These are phyloP conservation scores for Sparidentex hasta DNA, from an alignment of 2,797 vertebrate species.

Conservation along the genomic window DNA sequence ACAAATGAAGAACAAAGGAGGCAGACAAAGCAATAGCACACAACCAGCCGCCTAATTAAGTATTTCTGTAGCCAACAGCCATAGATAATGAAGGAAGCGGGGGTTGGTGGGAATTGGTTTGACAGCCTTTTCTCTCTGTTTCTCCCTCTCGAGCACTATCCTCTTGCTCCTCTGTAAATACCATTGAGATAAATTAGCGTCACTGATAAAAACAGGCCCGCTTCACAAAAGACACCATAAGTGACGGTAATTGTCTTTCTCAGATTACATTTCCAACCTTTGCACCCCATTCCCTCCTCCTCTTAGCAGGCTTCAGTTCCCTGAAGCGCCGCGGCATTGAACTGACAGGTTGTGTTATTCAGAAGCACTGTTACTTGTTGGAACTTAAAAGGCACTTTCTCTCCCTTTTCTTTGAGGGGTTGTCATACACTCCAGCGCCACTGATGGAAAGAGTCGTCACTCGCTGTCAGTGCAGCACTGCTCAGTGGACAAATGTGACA, in stretches of 20 bases:
- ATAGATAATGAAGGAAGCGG: constrained; percentile 77
- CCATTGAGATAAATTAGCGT: constrained; percentile 81
- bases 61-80: constrained; percentile 74
- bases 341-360: constrained; percentile 80
- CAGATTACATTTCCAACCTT: constrained; percentile 88
- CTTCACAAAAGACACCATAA: constrained; percentile 80
- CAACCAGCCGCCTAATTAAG: constrained; percentile 75
- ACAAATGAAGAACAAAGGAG: constrained; percentile 65
- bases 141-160: constrained; percentile 35
- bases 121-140: constrained; percentile 66
- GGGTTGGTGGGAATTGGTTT: constrained; percentile 73
- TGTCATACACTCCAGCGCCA: constrained; percentile 58
- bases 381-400: constrained; percentile 55
- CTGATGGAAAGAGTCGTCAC: constrained; percentile 65
- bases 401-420: constrained; percentile 50
- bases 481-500: constrained; percentile 64
- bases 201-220: constrained; percentile 76
- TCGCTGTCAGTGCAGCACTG: constrained; percentile 59
- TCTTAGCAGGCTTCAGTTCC: constrained; percentile 33
- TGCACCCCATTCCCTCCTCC: constrained; percentile 69
- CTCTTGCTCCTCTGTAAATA: constrained; percentile 76
- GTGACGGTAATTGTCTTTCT: constrained; percentile 87
- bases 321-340: constrained; percentile 60
- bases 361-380: constrained; percentile 55
- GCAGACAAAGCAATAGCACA: constrained; percentile 52